Percentiles rank a stretch among this genome's conserved stretches.
phyloP scores from a whole-genome alignment of 2,797 vertebrate species.

The Tokudaia tokunoshimensis region DNA sequence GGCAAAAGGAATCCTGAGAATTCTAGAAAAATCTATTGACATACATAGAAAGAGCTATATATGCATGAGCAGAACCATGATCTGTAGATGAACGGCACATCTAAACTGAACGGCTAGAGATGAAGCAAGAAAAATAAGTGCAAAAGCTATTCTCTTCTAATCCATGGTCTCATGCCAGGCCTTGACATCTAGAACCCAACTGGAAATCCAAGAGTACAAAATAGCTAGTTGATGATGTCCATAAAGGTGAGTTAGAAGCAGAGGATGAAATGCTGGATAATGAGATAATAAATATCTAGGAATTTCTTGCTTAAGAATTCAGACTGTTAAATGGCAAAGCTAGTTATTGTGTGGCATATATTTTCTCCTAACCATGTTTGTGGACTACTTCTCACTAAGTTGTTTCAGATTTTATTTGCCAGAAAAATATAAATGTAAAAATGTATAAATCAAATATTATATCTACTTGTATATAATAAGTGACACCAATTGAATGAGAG shows the following conservation, averaged over 20 bases:
- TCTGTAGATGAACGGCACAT: constrained; percentile 14
- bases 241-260: neutral
- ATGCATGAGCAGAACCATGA: neutral
- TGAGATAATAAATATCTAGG: constrained; percentile 50
- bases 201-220: constrained; percentile 24
- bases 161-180: neutral
- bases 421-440: constrained; percentile 55
- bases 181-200: neutral
- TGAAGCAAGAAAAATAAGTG: neutral
- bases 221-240: neutral
- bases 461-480: constrained; percentile 42
- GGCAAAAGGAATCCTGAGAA: neutral
- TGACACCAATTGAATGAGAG: constrained; percentile 2
- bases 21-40: neutral
- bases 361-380: neutral
- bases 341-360: constrained; percentile 23
- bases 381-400: constrained; percentile 29
- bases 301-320: constrained; percentile 28
- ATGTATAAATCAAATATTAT: neutral
- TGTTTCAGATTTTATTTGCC: constrained; percentile 32
- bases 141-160: neutral
- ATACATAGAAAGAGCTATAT: constrained; percentile 29
- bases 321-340: constrained; percentile 19
- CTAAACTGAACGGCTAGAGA: neutral
- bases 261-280: neutral